Percentiles rank a stretch among this genome's conserved stretches.
phyloP scores from a whole-genome alignment of 2,113 vertebrate genomes.

The Ictalurus punctatus region DNA sequence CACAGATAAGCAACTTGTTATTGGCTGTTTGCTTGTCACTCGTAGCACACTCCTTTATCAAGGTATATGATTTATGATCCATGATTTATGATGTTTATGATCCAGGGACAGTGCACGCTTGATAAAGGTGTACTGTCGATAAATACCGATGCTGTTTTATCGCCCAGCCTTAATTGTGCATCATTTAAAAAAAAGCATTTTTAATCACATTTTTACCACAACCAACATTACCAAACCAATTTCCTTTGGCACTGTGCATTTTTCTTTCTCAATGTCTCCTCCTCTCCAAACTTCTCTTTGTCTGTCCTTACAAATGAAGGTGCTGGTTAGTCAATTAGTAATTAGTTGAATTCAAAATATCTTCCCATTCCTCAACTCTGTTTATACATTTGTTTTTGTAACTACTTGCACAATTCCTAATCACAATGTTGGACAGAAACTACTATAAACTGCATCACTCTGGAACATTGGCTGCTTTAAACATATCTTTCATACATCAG shows the following conservation, averaged over 20 bases:
- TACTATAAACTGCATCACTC: neutral
- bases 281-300: neutral
- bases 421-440: neutral
- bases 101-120: too few relatives aligned
- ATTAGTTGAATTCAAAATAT: neutral
- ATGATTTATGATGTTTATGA: too few relatives aligned
- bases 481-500: neutral
- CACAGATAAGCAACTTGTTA: too few relatives aligned
- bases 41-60: too few relatives aligned
- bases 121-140: too few relatives aligned
- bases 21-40: too few relatives aligned
- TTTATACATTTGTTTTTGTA: neutral
- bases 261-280: neutral
- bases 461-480: neutral
- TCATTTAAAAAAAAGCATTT: neutral
- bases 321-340: neutral
- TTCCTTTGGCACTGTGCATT: neutral
- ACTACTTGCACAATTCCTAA: neutral
- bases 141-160: too few relatives aligned
- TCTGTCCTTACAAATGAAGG: neutral
- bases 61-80: too few relatives aligned
- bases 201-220: neutral
- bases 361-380: neutral
- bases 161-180: neutral
- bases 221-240: neutral